These are phyloP conservation scores for Dicerorhinus sumatrensis DNA, from an alignment of 2,113 vertebrate species.

Conservation along the genomic window DNA sequence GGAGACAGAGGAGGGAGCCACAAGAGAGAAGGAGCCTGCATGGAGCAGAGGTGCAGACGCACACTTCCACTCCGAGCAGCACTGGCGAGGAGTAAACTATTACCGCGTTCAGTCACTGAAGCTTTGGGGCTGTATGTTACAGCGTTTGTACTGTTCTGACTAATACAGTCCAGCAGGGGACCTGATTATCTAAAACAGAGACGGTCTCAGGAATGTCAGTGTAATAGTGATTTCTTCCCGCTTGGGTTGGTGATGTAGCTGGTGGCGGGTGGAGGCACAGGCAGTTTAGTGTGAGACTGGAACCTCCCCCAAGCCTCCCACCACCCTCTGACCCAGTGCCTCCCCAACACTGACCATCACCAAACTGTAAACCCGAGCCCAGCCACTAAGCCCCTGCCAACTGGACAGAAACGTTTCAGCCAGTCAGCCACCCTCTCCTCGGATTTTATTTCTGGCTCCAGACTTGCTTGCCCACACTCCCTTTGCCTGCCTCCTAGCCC, in stretches of 20 bases:
- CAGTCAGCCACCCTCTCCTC: not conserved
- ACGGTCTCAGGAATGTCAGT: not conserved
- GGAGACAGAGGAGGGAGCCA: not conserved
- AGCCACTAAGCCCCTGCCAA: too few species aligned
- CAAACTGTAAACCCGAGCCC: not conserved
- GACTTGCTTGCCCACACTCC: not conserved
- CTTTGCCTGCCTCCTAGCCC: not conserved
- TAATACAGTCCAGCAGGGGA: not conserved
- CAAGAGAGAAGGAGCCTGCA: accelerated
- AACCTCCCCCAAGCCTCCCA: accelerated
- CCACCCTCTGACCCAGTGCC: not conserved
- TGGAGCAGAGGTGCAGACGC: not conserved
- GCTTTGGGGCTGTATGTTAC: not conserved
- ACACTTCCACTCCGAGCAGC: not conserved
- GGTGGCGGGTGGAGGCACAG: not conserved
- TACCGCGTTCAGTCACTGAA: not conserved
- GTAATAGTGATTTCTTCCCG: not conserved
- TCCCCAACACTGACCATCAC: not conserved
- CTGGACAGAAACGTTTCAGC: not conserved
- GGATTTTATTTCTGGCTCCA: not conserved
- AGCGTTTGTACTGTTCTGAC: not conserved
- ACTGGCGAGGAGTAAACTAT: not conserved
- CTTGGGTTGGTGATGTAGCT: not conserved
- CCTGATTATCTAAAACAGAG: not conserved
- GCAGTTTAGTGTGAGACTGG: not conserved